Base-by-base conservation (phyloP, 2,888 invertebrate genomes). In the Panzeria rudis region DNA sequence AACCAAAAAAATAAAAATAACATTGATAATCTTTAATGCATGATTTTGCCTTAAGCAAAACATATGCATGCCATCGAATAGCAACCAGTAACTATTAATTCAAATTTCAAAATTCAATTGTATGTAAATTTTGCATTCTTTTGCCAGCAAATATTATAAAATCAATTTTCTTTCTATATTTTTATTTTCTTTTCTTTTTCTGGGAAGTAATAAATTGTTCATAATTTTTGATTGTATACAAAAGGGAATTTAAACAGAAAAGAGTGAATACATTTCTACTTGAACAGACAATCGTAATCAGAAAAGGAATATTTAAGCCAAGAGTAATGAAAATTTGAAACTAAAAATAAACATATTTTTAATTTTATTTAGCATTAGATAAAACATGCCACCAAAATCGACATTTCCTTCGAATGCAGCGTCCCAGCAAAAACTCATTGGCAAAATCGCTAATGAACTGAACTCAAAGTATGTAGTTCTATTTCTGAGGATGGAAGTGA, bases 1-100 rank as follows among this genome's bases (percentile, higher is more conserved):
- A 32, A 32, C 9, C 6, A 56, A 17, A 54, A 54, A 23, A 15
- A 25, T 29, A 17, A 17, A 44, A 68, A 64, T 56, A 68, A 81
- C 69, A 85, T 82, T 81, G 68, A 84, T 75, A 81, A 62, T 78
- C 78, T 52, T 78, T 78, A 82, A 85, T 81, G 81, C 77, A 75
- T 75, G 73, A 78, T 78, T 73, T 85, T 59, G 81, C 81, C 78
- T 78, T 29, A 56, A 78, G 84, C 69, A 73, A 81, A 78, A 69
- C 81, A 75, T 78, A 77, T 84, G 77, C 68, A 84, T 62, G 69
- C 61, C 68, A 32, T 15, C 15, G 23, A 61, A 11, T 35, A 13
- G 44, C 35, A 59, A 25, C 7, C 44, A 29, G n/a, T 52, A 56
- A 7, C 32, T 44, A 41, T 44, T 25, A 64, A 47, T 73, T 71